Base-by-base conservation (phyloP, 1,140 invertebrate genomes). In the Achroia grisella region DNA sequence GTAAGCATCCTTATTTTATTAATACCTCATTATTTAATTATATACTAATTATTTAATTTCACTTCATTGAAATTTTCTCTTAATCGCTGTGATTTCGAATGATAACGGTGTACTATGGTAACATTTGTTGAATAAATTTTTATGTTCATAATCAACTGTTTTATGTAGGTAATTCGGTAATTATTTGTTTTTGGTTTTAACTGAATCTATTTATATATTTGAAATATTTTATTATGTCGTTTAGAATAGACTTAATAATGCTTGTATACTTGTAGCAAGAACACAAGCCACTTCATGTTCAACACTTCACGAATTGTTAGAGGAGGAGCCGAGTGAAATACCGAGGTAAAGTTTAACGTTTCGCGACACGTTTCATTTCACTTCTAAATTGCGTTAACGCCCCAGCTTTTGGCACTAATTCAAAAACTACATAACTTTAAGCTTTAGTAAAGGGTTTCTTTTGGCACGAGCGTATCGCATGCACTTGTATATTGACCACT, bases 281-380 rank as follows among this genome's bases (percentile, higher is more conserved):
- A 86, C 80, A n/a, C 86, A 87, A 54, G 83, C 82, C 14, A 87
- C 86, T n/a, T 87, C 86, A 15, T 87, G 86, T 66, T 86, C 83
- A 10, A 84, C 83, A n/a, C 72, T 87, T n/a, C 86, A 87, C 55
- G 82, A 87, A 56, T 62, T 87, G 34, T 60, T 77, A n/a, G 78
- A 83, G 51, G 83, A 87, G 57, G 80, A 85, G 39, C 67, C 69
- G 11, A 75, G 42, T 62, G 81, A 87, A 71, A 86, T 87, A 62
- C 80, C 83, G 37, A 80, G 85, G 85, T 86, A 71, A 23, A 59
- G 41, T 48, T 56, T 47, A 29, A 8, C n/a, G 31, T 41, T 52
- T 49, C 52, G 29, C 13, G 17, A 42, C 50, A 48, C 43, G 39
- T 53, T 53, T 47, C 50, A 52, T 54, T 44, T 33, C 44, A 11